Percentiles rank a stretch among this genome's conserved stretches.
These are phyloP conservation scores for Cricetomys ansorgei DNA, from an alignment of 2,113 vertebrate genomes.

Conservation along the genomic window DNA sequence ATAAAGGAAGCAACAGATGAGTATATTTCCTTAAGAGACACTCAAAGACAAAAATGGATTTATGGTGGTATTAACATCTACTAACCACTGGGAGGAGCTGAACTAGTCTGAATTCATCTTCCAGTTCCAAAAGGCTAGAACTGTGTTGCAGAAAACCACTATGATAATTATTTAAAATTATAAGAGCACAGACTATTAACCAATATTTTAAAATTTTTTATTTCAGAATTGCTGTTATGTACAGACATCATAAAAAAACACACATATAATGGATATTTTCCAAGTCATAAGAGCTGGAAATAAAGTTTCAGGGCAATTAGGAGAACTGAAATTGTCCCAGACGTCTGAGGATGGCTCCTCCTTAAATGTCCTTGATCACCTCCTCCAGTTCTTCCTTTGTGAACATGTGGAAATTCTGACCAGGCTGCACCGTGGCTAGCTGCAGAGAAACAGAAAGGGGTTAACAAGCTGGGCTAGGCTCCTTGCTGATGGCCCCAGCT, in stretches of 20 bases:
- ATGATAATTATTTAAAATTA: neutral
- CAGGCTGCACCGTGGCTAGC: slow-evolving; percentile 97
- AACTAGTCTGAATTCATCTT: neutral
- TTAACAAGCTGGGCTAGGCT: slow-evolving; percentile 56
- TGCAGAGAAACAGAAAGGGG: slow-evolving; percentile 82
- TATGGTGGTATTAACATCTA: neutral
- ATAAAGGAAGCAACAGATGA: slow-evolving; percentile 25
- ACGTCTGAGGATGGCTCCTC: slow-evolving; percentile 66
- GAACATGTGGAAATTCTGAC: slow-evolving; percentile 99
- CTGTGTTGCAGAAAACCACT: neutral
- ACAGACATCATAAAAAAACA: slow-evolving; percentile 87
- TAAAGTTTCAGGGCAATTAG: slow-evolving; percentile 76
- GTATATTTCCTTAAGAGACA: slow-evolving; percentile 1
- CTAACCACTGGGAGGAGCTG: slow-evolving; percentile 79
- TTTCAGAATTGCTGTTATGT: slow-evolving; percentile 85
- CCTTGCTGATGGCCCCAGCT: neutral
- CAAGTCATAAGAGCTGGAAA: slow-evolving; percentile 78
- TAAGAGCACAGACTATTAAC: slow-evolving; percentile 70
- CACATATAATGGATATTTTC: slow-evolving; percentile 65
- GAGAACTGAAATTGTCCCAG: slow-evolving; percentile 73
- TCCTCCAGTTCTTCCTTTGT: slow-evolving; percentile 99
- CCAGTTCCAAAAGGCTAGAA: neutral
- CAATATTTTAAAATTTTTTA: slow-evolving; percentile 84
- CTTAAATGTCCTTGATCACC: slow-evolving; percentile 98
- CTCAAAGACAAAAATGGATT: neutral